Conservation (phyloP, 2,797 vertebrate genomes). For the Falco berigora region DNA sequence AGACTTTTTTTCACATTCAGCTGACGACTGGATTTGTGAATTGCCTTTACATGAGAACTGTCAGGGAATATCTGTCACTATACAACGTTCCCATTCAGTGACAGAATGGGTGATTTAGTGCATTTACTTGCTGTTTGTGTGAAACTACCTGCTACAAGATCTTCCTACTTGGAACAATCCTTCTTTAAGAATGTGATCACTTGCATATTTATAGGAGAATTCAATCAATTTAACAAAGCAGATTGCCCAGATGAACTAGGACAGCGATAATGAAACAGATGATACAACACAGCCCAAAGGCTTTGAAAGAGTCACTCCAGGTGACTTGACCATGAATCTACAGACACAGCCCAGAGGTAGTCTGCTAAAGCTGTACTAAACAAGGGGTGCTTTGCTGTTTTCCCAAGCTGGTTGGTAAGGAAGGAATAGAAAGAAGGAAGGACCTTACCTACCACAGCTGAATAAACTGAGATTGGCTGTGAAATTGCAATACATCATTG, state of each 20-base stretch:
- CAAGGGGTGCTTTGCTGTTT: not conserved
- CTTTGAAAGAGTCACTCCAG: not conserved
- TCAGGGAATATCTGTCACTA: not conserved
- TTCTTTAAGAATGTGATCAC: not conserved
- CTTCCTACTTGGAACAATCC: not conserved
- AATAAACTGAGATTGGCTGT: not conserved
- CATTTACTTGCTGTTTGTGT: not conserved
- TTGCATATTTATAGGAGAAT: not conserved
- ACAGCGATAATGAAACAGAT: not conserved
- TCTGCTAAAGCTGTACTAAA: not conserved
- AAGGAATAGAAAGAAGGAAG: not conserved
- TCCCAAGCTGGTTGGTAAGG: not conserved
- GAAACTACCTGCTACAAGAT: not conserved
- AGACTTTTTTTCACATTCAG: not conserved
- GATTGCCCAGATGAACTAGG: not conserved
- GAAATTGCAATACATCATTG: not conserved
- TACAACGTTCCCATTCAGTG: not conserved
- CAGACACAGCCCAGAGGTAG: not conserved
- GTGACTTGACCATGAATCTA: not conserved
- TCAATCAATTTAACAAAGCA: not conserved
- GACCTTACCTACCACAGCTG: not conserved
- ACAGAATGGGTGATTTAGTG: not conserved
- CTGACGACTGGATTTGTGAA: not conserved
- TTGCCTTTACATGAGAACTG: not conserved
- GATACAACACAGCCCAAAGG: not conserved